Evolutionary conservation across 2,888 invertebrate genomes (phyloP).

Genomic region (Ophion slaviceki): DNA sequence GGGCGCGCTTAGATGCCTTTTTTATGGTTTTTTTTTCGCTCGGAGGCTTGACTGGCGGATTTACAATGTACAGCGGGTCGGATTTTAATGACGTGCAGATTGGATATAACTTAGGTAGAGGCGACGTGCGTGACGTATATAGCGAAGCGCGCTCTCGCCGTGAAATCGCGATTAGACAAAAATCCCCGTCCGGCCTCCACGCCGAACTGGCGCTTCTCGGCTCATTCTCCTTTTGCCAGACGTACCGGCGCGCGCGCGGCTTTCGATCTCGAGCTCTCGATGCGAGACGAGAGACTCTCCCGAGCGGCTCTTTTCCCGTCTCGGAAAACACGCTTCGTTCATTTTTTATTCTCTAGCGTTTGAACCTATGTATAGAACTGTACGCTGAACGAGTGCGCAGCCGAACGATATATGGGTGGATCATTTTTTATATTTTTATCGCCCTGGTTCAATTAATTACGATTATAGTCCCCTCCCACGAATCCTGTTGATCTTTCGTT

Average conservation of each 20-base stretch:
- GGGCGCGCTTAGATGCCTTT: background rate
- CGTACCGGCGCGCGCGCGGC: constrained; percentile 59
- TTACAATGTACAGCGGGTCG: background rate
- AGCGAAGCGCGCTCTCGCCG: constrained; percentile 44
- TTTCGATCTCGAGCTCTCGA: constrained; percentile 64
- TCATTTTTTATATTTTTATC: background rate
- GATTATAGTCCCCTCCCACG: too few species aligned
- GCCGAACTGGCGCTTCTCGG: background rate
- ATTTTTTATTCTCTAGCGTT: constrained; percentile 12
- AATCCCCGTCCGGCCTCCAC: background rate
- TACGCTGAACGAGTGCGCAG: background rate
- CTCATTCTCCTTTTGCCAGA: constrained; percentile 37
- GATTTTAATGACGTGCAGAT: constrained; percentile 22
- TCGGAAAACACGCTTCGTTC: constrained; percentile 37
- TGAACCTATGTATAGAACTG: background rate
- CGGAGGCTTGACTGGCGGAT: background rate
- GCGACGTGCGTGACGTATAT: constrained; percentile 42
- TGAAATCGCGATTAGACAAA: constrained; percentile 62
- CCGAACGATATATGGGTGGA: background rate
- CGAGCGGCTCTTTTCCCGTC: constrained; percentile 33
- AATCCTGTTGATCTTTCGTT: background rate
- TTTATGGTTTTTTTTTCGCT: background rate
- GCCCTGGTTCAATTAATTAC: too few species aligned
- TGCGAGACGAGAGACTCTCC: constrained; percentile 47
- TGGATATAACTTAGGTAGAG: constrained; percentile 18